Conservation (phyloP, 1,140 invertebrate species). For the Chironomus tepperi region DNA sequence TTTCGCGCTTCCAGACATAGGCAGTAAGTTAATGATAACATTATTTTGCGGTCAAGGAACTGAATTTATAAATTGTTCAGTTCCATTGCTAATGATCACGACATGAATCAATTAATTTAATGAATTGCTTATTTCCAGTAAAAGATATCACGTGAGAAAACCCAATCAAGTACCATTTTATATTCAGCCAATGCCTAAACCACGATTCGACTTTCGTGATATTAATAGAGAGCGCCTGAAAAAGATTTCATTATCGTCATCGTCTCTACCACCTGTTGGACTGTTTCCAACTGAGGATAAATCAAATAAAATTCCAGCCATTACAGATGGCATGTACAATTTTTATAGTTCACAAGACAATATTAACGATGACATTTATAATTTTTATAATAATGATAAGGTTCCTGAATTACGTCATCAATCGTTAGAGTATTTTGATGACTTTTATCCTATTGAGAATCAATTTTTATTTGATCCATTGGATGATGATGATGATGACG, state of each 20-base stretch:
- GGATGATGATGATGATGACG: neutral
- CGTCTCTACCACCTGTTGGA: neutral
- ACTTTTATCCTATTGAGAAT: conserved; percentile 10
- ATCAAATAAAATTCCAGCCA: neutral
- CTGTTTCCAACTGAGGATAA: neutral
- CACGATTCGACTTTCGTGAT: conserved; percentile 27
- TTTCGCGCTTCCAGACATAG: conserved; percentile 53
- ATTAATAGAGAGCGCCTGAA: conserved; percentile 3
- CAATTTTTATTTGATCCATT: neutral
- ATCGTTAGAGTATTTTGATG: neutral
- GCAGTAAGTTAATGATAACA: conserved; percentile 31
- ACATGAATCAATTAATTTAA: too few species aligned
- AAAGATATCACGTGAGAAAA: conserved; percentile 27
- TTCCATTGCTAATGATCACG: neutral
- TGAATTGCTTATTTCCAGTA: neutral
- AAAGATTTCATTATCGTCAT: neutral
- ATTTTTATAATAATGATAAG: conserved; percentile 11
- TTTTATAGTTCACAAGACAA: conserved; percentile 8
- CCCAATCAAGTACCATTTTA: neutral
- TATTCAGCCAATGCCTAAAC: conserved; percentile 10
- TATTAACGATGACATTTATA: conserved; percentile 18
- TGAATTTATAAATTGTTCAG: neutral
- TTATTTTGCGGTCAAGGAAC: neutral
- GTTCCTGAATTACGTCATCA: neutral
- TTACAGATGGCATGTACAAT: neutral